Conservation (phyloP, 2,113 vertebrate species). For the Hemicordylus capensis region DNA sequence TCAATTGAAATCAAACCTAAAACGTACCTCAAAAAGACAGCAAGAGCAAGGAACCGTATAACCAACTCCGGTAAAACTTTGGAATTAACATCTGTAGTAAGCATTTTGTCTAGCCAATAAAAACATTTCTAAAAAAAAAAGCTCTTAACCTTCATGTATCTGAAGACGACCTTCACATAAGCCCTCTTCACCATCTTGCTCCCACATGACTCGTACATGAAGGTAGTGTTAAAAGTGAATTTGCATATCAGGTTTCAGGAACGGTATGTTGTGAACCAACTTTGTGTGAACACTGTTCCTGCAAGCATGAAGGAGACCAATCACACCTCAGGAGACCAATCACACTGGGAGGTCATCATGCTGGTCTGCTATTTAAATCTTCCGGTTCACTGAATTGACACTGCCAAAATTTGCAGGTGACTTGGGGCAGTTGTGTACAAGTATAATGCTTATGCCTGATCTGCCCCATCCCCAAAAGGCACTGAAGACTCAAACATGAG, state of each 20-base stretch:
- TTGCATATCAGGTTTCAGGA: not conserved
- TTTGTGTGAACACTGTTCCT: not conserved
- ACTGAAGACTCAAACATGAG: not conserved
- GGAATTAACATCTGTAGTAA: not conserved
- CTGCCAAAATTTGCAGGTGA: not conserved
- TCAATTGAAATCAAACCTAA: not conserved
- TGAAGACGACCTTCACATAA: not conserved
- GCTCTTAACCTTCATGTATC: not conserved
- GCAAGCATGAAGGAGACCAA: not conserved
- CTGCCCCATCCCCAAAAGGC: too few relatives aligned
- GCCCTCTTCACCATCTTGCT: not conserved
- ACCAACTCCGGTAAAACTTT: not conserved
- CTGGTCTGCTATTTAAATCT: not conserved
- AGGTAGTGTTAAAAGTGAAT: not conserved
- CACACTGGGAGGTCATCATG: not conserved
- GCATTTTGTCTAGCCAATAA: not conserved
- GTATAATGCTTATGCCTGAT: not conserved
- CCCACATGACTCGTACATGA: not conserved
- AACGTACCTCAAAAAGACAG: not conserved
- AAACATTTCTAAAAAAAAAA: not conserved
- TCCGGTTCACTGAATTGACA: not conserved
- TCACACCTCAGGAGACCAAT: not conserved
- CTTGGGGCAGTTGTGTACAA: not conserved
- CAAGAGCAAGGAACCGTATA: not conserved
- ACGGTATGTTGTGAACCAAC: not conserved